Percentiles rank a stretch among this genome's conserved stretches.
phyloP scores from a whole-genome alignment of 2,113 vertebrate genomes.

The Polyodon spathula region DNA sequence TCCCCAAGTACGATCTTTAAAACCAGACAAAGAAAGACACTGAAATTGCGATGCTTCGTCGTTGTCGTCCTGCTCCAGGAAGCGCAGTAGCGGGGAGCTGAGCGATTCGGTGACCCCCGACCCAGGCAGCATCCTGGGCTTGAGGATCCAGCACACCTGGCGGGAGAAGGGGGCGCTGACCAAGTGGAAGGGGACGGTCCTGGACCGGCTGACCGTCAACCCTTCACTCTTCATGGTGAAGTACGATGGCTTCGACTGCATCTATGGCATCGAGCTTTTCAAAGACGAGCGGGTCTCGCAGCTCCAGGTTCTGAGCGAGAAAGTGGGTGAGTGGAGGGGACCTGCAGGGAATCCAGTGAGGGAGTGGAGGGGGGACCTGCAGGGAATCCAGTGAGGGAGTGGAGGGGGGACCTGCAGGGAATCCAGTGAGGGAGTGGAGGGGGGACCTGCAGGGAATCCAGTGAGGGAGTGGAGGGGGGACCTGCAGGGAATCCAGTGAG shows the following conservation, averaged over 20 bases:
- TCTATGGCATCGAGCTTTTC: constrained; percentile 69
- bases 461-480: too few species aligned
- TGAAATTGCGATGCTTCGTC: too few species aligned
- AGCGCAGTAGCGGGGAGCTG: constrained; percentile 65
- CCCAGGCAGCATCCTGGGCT: constrained; percentile 58
- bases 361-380: too few species aligned
- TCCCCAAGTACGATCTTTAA: too few species aligned
- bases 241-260: constrained; percentile 66
- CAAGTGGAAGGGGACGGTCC: constrained; percentile 67
- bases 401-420: too few species aligned
- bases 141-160: constrained; percentile 65
- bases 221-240: constrained; percentile 66
- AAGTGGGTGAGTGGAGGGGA: constrained; percentile 52
- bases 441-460: background rate
- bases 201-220: constrained; percentile 62
- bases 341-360: background rate
- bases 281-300: constrained; percentile 62
- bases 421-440: too few species aligned
- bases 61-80: constrained; percentile 34
- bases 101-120: constrained; percentile 55
- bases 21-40: too few species aligned
- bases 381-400: too few species aligned
- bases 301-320: constrained; percentile 57
- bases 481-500: too few species aligned
- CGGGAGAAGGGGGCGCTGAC: constrained; percentile 62